Percentiles rank a stretch among this genome's conserved stretches.
These are phyloP conservation scores for Epinotia ramella DNA, from an alignment of 2,888 invertebrate species.

Conservation along the genomic window DNA sequence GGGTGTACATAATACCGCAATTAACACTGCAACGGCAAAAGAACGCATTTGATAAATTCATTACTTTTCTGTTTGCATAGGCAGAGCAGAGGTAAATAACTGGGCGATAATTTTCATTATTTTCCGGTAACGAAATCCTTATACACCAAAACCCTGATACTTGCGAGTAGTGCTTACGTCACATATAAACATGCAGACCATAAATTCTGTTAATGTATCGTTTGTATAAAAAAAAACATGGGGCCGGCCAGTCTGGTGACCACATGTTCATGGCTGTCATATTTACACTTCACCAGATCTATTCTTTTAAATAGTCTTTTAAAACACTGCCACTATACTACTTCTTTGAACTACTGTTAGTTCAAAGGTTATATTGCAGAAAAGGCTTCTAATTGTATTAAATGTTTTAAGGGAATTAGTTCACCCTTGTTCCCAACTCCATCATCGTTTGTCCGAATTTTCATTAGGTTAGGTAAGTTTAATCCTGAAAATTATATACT, in stretches of 20 bases:
- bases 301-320: neutral
- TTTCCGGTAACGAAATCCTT: neutral
- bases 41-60: neutral
- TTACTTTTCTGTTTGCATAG: neutral
- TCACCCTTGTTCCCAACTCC: too few relatives aligned
- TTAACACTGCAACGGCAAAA: neutral
- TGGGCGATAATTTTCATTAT: neutral
- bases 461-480: too few relatives aligned
- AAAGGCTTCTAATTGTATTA: too few relatives aligned
- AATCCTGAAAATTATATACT: too few relatives aligned
- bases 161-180: constrained; percentile 47
- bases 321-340: too few relatives aligned
- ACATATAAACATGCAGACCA: constrained; percentile 53
- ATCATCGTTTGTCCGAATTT: too few relatives aligned
- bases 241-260: constrained; percentile 56
- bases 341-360: too few relatives aligned
- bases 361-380: too few relatives aligned
- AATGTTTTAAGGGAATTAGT: too few relatives aligned
- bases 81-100: constrained; percentile 2
- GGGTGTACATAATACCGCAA: neutral
- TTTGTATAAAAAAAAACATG: constrained; percentile 50
- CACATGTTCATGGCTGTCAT: constrained; percentile 55
- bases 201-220: constrained; percentile 55
- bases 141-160: neutral
- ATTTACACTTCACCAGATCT: constrained; percentile 5